These are phyloP conservation scores for Agriopis marginaria DNA, from an alignment of 2,888 invertebrate species.

Conservation along the genomic window DNA sequence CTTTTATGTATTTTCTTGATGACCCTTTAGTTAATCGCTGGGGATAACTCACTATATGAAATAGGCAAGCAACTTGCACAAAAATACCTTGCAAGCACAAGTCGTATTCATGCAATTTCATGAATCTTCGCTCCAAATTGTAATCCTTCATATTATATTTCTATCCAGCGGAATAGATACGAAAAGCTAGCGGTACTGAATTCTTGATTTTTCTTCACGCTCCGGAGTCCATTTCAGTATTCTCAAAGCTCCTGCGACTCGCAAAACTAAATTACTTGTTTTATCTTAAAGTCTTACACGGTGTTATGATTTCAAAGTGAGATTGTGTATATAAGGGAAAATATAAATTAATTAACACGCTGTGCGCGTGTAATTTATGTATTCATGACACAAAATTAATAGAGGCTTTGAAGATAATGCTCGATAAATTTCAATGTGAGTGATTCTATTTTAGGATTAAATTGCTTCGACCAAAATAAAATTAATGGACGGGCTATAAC, in stretches of 20 bases:
- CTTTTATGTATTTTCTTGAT: too few species aligned
- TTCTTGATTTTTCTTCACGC: conserved; percentile 23
- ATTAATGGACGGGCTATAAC: too few species aligned
- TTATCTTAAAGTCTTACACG: conserved; percentile 11
- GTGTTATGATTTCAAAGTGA: conserved; percentile 15
- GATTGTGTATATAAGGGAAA: not conserved
- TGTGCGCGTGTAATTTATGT: conserved; percentile 12
- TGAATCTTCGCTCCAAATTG: conserved; percentile 4
- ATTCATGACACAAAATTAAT: conserved; percentile 7
- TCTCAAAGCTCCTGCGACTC: conserved; percentile 22
- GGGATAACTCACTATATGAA: not conserved
- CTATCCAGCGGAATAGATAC: conserved; percentile 22
- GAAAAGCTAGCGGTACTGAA: conserved; percentile 11
- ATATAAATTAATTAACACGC: conserved; percentile 14
- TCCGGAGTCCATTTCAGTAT: conserved; percentile 24
- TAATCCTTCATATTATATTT: conserved; percentile 26
- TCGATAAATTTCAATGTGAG: not conserved
- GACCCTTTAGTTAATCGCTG: too few species aligned
- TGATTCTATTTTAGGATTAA: conserved; percentile 2
- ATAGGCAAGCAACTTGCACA: not conserved
- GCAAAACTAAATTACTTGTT: conserved; percentile 14
- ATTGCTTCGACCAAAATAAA: too few species aligned
- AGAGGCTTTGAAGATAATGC: conserved; percentile 6
- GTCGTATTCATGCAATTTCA: not conserved
- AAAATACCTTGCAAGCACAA: not conserved